Evolutionary conservation across 2,113 vertebrate species (phyloP).

Genomic region (Jacana jacana): DNA sequence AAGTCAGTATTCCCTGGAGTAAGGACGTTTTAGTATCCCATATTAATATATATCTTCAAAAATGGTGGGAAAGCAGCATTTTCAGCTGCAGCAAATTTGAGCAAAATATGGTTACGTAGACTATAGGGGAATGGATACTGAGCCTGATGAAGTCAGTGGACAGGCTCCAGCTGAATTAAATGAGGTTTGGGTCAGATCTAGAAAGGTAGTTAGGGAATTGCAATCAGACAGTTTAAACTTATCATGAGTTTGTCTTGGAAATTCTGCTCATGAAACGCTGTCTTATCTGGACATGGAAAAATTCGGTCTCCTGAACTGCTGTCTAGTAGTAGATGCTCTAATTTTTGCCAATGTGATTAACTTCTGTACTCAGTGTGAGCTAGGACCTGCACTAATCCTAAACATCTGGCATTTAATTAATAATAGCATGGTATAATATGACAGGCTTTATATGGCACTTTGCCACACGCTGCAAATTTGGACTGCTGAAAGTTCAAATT

Average conservation of each 20-base stretch:
- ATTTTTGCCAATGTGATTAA: neutral
- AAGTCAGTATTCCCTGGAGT: neutral
- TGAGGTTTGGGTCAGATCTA: neutral
- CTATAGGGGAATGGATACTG: neutral
- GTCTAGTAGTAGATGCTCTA: neutral
- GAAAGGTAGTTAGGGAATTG: slow-evolving; percentile 14
- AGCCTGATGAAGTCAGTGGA: neutral
- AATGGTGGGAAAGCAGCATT: neutral
- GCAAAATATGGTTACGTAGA: neutral
- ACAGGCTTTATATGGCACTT: neutral
- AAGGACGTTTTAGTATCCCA: neutral
- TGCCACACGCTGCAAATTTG: neutral
- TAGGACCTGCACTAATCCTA: neutral
- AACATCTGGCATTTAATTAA: neutral
- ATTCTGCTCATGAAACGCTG: neutral
- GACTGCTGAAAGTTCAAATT: neutral
- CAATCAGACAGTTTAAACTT: slow-evolving; percentile 14
- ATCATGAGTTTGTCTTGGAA: slow-evolving; percentile 20
- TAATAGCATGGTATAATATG: neutral
- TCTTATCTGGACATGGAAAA: neutral
- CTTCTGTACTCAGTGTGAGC: neutral
- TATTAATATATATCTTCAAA: neutral
- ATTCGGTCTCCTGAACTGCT: neutral
- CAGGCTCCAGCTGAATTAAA: slow-evolving; percentile 9
- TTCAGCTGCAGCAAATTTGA: slow-evolving; percentile 14